Conservation (phyloP, 2,797 vertebrate genomes). For the Dendrocincla tyrannina region DNA sequence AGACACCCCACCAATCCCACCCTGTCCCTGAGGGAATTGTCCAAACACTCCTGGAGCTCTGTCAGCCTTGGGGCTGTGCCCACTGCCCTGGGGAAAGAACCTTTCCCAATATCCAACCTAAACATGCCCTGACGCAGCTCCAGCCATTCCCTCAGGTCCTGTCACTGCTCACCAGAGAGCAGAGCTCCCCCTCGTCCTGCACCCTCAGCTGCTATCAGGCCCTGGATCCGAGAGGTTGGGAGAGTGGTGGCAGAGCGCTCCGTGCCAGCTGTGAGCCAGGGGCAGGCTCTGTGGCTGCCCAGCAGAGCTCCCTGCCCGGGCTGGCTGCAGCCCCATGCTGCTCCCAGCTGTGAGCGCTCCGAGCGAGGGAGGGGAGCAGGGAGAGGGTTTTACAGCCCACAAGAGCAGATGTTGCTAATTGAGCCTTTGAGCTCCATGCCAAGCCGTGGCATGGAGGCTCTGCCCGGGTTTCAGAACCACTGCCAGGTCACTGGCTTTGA, state of each 20-base stretch:
- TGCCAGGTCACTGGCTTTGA: constrained; percentile 57
- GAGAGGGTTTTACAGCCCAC: constrained; percentile 19
- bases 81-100: neutral
- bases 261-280: neutral
- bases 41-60: neutral
- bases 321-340: constrained; percentile 33
- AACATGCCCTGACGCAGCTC: neutral
- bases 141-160: neutral
- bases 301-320: neutral
- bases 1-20: neutral
- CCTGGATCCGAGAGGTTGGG: accelerated
- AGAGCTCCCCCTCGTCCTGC: neutral
- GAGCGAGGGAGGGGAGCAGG: neutral
- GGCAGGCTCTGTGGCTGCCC: neutral
- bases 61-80: no score
- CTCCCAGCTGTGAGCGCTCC: constrained; percentile 39
- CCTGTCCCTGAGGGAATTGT: no score
- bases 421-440: constrained; percentile 63
- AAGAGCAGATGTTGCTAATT: constrained; percentile 63
- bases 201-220: neutral
- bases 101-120: neutral
- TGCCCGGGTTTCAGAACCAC: constrained; percentile 48
- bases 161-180: neutral
- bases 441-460: constrained; percentile 53
- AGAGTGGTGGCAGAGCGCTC: neutral